Percentiles rank a stretch among this genome's conserved stretches.
These are phyloP conservation scores for Tromatobia lineatoria DNA, from an alignment of 2,888 invertebrate genomes.

Conservation along the genomic window DNA sequence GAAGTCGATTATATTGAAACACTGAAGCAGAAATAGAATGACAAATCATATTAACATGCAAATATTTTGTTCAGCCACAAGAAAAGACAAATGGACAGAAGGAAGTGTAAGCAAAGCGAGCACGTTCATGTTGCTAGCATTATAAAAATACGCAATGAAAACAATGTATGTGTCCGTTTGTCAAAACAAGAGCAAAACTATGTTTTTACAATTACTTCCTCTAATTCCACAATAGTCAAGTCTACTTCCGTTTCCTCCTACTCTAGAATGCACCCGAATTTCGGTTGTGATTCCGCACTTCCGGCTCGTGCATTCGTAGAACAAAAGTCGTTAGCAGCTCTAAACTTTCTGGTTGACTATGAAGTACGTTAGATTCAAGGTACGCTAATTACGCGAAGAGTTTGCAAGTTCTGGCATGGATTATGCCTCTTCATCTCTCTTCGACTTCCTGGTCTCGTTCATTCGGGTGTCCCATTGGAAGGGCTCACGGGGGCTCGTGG, in stretches of 20 bases:
- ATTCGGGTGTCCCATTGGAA: background rate
- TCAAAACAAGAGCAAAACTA: background rate
- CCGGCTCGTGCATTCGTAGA: background rate
- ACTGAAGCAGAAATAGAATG: too few species aligned
- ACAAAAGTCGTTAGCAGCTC: background rate
- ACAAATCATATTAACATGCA: too few species aligned
- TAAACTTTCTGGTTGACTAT: background rate
- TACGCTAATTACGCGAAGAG: background rate
- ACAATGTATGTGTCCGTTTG: too few species aligned
- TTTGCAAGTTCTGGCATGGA: background rate
- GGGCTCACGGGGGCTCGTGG: background rate
- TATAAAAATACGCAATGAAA: too few species aligned
- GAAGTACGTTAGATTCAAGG: background rate
- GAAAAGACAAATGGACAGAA: too few species aligned
- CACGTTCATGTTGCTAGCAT: too few species aligned
- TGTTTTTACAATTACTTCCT: background rate
- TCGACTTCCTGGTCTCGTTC: conserved; percentile 6
- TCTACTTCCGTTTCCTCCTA: background rate
- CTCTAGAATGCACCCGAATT: background rate
- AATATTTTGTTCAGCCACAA: too few species aligned
- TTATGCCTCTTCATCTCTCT: background rate
- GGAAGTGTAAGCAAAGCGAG: too few species aligned
- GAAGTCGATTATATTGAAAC: too few species aligned
- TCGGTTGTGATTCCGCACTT: background rate
- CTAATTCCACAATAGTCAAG: background rate